These are phyloP conservation scores for Hipposideros larvatus DNA, from an alignment of 2,797 vertebrate genomes.

Conservation along the genomic window DNA sequence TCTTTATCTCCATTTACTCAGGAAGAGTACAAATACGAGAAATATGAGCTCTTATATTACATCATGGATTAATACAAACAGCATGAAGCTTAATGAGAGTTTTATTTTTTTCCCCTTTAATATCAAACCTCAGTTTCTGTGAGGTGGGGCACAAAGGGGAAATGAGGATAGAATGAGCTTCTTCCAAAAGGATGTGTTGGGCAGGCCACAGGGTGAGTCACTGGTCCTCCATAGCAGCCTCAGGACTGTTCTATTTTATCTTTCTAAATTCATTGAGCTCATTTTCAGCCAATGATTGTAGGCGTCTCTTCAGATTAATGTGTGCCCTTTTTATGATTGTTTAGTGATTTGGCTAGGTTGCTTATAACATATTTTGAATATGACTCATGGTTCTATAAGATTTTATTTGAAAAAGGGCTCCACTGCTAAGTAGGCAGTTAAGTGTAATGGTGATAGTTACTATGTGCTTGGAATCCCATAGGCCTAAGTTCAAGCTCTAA, in stretches of 20 bases:
- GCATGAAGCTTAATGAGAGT: not conserved
- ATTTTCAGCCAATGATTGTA: not conserved
- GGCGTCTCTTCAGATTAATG: not conserved
- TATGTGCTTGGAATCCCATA: not conserved
- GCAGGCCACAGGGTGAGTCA: not conserved
- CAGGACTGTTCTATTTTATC: not conserved
- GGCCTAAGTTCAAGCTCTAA: not conserved
- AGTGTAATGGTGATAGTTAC: not conserved
- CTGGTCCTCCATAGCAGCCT: not conserved
- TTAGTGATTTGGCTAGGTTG: not conserved
- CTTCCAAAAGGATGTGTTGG: not conserved
- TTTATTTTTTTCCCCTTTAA: not conserved
- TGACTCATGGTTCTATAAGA: not conserved
- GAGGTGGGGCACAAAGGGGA: not conserved
- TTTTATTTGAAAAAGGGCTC: constrained; percentile 15
- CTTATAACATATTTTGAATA: constrained; percentile 36
- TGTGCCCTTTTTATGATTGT: not conserved
- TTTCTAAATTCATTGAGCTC: not conserved
- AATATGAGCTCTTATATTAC: not conserved
- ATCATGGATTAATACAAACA: not conserved
- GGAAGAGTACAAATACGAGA: not conserved
- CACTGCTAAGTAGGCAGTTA: not conserved
- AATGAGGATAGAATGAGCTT: not conserved
- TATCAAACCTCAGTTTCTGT: not conserved
- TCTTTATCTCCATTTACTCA: constrained; percentile 32